phyloP scores from a whole-genome alignment of 2,113 vertebrate species.

The Cettia cetti region DNA sequence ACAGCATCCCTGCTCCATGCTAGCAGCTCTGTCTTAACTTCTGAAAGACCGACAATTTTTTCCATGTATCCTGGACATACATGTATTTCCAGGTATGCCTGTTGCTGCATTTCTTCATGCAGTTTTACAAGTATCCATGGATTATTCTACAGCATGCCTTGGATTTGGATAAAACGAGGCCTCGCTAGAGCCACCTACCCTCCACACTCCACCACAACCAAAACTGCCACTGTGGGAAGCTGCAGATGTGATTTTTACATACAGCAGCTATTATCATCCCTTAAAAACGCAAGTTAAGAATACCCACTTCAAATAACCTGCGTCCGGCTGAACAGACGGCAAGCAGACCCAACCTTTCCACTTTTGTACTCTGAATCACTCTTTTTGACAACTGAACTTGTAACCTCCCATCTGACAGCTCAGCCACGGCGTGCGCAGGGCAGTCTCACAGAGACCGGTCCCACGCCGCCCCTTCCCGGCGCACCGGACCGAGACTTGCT shows the following conservation, averaged over 20 bases:
- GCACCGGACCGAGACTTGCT: neutral
- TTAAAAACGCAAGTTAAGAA: neutral
- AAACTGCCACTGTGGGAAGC: fast-evolving
- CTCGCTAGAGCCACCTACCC: neutral
- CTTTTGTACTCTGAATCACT: neutral
- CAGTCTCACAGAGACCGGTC: neutral
- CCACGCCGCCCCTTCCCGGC: neutral
- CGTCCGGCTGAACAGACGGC: neutral
- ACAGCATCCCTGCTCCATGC: neutral
- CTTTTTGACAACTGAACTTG: neutral
- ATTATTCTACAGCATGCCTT: neutral
- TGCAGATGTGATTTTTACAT: neutral
- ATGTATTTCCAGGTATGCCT: neutral
- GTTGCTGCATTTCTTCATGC: neutral
- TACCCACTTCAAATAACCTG: neutral
- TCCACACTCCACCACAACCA: fast-evolving
- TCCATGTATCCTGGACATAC: fast-evolving
- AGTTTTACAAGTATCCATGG: neutral
- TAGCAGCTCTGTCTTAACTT: neutral
- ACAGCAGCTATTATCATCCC: fast-evolving
- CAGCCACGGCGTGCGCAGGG: neutral
- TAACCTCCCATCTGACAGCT: neutral
- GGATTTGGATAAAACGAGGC: neutral
- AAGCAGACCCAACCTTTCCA: neutral
- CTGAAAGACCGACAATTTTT: fast-evolving